Evolutionary conservation across 2,113 vertebrate species (phyloP).

Genomic region (Ovis canadensis): DNA sequence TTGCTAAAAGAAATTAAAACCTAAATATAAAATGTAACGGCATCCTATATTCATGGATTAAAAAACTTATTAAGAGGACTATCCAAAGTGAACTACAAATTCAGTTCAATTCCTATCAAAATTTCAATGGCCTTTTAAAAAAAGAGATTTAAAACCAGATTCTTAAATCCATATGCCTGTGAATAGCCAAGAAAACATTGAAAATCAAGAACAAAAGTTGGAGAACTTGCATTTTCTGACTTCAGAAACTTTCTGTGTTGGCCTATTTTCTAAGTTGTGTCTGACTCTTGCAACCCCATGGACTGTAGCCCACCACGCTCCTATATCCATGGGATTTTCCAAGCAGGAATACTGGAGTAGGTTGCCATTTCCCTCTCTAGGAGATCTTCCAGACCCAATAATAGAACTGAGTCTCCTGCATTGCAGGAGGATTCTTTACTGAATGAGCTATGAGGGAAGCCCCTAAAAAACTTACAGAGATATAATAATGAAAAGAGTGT

Average conservation of each 20-base stretch:
- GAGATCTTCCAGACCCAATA: not conserved
- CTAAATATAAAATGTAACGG: not conserved
- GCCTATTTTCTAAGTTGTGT: not conserved
- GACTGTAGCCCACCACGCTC: accelerated
- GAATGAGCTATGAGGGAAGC: not conserved
- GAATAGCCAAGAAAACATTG: not conserved
- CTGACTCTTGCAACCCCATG: not conserved
- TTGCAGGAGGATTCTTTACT: not conserved
- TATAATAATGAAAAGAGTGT: not conserved
- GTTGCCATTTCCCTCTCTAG: not conserved
- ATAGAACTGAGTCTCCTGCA: not conserved
- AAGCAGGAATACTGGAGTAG: not conserved
- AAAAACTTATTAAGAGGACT: not conserved
- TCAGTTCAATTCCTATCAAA: not conserved
- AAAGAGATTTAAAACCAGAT: not conserved
- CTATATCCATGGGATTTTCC: not conserved
- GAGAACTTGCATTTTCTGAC: not conserved
- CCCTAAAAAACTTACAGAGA: not conserved
- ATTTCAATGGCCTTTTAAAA: not conserved
- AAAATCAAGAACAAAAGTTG: not conserved
- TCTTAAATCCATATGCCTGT: not conserved
- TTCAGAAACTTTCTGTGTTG: not conserved
- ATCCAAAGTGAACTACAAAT: not conserved
- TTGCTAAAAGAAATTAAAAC: not conserved
- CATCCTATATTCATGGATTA: not conserved